These are phyloP conservation scores for Cercocebus atys DNA, from an alignment of 2,113 vertebrate genomes.

Conservation along the genomic window DNA sequence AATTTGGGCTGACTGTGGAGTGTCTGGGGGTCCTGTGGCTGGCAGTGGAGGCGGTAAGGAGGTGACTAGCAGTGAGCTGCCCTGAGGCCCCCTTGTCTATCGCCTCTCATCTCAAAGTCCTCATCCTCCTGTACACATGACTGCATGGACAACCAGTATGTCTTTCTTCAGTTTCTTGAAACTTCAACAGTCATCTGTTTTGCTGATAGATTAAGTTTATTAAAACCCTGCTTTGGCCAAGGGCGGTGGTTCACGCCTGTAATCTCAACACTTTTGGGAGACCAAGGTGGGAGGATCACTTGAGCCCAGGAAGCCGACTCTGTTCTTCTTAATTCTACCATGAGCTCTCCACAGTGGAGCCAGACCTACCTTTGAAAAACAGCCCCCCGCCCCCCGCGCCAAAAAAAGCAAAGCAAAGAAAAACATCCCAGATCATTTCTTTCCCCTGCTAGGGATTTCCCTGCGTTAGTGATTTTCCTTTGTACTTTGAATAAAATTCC, in stretches of 20 bases:
- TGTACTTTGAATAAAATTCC: background rate
- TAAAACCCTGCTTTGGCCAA: background rate
- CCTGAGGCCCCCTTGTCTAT: background rate
- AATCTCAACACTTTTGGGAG: background rate
- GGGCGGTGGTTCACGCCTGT: background rate
- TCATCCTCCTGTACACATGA: background rate
- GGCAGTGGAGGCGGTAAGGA: background rate
- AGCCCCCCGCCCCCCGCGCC: accelerated
- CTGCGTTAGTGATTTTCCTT: background rate
- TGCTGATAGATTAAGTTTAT: background rate
- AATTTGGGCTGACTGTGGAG: background rate
- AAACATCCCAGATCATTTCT: background rate
- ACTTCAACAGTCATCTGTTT: background rate
- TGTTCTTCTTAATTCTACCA: background rate
- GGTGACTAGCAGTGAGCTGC: background rate
- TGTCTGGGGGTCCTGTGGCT: background rate
- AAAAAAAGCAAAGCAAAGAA: too few relatives aligned
- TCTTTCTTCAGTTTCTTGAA: background rate
- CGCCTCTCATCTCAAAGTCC: too few relatives aligned
- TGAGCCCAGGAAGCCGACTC: background rate
- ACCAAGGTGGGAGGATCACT: background rate
- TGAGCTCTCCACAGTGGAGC: background rate
- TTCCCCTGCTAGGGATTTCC: background rate
- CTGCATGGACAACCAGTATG: background rate
- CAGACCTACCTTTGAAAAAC: background rate